Conservation (phyloP, 30 jellyfish, hydroid and myxozoan species). For the Catostylus mosaicus region DNA sequence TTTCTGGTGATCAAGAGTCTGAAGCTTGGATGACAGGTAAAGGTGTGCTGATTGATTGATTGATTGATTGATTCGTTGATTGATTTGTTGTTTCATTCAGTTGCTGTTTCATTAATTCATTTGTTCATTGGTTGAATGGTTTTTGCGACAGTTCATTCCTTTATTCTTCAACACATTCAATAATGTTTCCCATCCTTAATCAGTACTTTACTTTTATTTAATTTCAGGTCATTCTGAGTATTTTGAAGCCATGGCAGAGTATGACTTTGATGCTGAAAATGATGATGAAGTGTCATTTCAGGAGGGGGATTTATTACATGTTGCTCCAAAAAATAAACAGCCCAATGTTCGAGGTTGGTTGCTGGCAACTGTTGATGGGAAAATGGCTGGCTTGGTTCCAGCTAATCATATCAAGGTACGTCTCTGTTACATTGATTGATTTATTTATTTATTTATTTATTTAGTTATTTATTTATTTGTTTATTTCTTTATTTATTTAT, state of each 20-base stretch:
- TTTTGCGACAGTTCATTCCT: neutral
- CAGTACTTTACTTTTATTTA: neutral
- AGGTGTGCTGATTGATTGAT: neutral
- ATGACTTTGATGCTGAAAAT: slow-evolving; percentile 72
- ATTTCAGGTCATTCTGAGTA: slow-evolving; percentile 76
- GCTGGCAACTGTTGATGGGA: slow-evolving; percentile 85
- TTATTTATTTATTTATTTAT: no score
- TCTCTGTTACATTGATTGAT: no score
- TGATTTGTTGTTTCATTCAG: neutral
- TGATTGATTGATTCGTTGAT: neutral
- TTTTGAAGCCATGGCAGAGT: slow-evolving; percentile 69
- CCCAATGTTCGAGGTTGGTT: slow-evolving; percentile 91
- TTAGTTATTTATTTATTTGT: no score
- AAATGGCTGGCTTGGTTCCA: slow-evolving; percentile 82
- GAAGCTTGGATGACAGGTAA: slow-evolving; percentile 81
- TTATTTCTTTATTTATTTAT: no score
- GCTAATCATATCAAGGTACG: slow-evolving; percentile 84
- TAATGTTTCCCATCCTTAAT: neutral
- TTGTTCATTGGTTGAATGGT: neutral
- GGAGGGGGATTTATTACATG: slow-evolving; percentile 65
- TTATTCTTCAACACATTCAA: neutral
- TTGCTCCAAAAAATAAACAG: slow-evolving; percentile 89
- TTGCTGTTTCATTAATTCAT: neutral
- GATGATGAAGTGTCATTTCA: slow-evolving; percentile 74
- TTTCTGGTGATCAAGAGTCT: slow-evolving; percentile 46